Evolutionary conservation across 2,113 vertebrate species (phyloP).

Genomic region (Nothobranchius furzeri): DNA sequence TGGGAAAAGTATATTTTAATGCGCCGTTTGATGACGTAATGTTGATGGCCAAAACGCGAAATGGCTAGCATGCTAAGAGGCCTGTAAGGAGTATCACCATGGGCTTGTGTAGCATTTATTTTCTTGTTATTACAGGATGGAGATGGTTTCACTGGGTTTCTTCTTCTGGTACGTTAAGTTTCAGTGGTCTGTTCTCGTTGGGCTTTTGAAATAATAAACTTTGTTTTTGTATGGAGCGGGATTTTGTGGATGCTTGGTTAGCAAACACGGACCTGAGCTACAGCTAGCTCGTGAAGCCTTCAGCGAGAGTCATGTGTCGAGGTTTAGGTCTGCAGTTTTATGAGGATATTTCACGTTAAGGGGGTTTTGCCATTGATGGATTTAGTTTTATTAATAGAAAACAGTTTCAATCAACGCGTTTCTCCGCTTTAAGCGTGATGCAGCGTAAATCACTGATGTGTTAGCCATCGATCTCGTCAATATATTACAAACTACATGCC

Average conservation of each 20-base stretch:
- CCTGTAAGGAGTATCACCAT: conserved; percentile 42
- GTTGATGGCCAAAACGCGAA: conserved; percentile 78
- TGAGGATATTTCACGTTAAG: too few species aligned
- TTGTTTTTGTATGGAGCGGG: neutral
- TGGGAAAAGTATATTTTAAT: conserved; percentile 81
- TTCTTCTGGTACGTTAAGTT: conserved; percentile 20
- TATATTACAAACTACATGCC: too few species aligned
- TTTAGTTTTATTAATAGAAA: too few species aligned
- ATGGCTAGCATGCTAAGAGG: conserved; percentile 75
- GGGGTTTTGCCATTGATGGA: too few species aligned
- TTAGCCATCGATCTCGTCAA: too few species aligned
- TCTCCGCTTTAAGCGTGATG: too few species aligned
- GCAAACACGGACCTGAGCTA: conserved; percentile 30
- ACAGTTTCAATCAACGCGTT: too few species aligned
- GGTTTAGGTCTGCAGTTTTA: too few species aligned
- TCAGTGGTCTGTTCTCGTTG: rapidly evolving
- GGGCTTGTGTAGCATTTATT: neutral
- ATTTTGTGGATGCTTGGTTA: conserved; percentile 11
- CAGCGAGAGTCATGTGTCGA: neutral
- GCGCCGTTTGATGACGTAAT: conserved; percentile 95
- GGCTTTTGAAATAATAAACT: neutral
- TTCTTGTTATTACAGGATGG: neutral
- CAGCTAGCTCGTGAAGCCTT: neutral
- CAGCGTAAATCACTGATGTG: too few species aligned
- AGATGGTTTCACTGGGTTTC: neutral